phyloP scores from a whole-genome alignment of 1,140 invertebrate species.

The Ostrea edulis region DNA sequence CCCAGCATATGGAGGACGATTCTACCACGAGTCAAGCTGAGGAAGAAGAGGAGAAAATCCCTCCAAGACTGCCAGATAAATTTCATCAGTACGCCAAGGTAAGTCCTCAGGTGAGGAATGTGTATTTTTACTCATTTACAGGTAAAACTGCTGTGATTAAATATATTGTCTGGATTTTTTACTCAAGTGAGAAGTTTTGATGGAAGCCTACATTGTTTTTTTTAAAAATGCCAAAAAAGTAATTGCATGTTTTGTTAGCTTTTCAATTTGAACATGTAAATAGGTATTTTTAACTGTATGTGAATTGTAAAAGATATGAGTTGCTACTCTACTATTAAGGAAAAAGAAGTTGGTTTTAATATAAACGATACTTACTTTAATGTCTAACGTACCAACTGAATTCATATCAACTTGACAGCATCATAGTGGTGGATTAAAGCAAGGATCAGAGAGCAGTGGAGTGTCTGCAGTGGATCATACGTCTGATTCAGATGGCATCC shows the following conservation, averaged over 20 bases:
- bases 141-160: background rate
- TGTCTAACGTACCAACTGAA: background rate
- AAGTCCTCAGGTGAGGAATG: background rate
- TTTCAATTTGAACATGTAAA: too few species aligned
- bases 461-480: constrained; percentile 53
- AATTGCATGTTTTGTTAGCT: too few species aligned
- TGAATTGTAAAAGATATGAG: too few species aligned
- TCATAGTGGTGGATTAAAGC: constrained; percentile 59
- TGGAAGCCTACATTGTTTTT: background rate
- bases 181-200: background rate
- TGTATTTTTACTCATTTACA: background rate
- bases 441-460: constrained; percentile 67
- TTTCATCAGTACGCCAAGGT: constrained; percentile 32
- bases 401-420: background rate
- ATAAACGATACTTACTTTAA: too few species aligned
- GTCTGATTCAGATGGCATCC: constrained; percentile 58
- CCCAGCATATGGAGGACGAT: background rate
- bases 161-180: background rate
- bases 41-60: constrained; percentile 51
- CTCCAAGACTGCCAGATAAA: constrained; percentile 44
- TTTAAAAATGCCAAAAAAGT: too few species aligned
- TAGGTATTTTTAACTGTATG: too few species aligned
- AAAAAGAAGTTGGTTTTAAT: too few species aligned
- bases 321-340: too few species aligned
- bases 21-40: background rate